These are phyloP conservation scores for Physocephala rufipes DNA, from an alignment of 2,888 invertebrate species.

Conservation along the genomic window DNA sequence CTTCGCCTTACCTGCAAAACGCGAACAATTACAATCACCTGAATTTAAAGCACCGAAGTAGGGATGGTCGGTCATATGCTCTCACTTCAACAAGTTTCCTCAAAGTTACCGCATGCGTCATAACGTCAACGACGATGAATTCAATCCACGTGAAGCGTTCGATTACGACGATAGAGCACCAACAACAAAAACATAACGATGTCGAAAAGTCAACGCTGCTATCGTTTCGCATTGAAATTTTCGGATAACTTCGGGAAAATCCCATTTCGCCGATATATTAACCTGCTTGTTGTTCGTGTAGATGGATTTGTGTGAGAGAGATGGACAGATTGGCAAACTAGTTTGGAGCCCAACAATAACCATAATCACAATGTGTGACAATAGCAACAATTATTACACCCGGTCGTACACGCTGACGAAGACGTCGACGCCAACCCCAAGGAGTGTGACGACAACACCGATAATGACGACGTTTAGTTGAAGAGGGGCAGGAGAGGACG, in stretches of 20 bases:
- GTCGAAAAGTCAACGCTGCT: neutral
- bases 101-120: conserved; percentile 41
- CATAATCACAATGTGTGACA: conserved; percentile 51
- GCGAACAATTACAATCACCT: too few relatives aligned
- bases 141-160: neutral
- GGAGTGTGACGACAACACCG: neutral
- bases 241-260: conserved; percentile 30
- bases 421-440: neutral
- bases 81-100: conserved; percentile 5
- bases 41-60: too few relatives aligned
- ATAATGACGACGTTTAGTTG: too few relatives aligned
- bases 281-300: conserved; percentile 19
- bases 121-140: conserved; percentile 29
- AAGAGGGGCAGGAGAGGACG: too few relatives aligned
- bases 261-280: conserved; percentile 27
- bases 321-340: neutral
- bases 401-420: conserved; percentile 52
- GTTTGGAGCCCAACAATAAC: conserved; percentile 40
- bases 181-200: conserved; percentile 12
- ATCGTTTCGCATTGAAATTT: conserved; percentile 27
- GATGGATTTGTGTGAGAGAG: conserved; percentile 3
- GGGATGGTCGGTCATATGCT: neutral
- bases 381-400: conserved; percentile 63
- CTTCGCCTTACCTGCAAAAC: too few relatives aligned
- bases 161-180: conserved; percentile 18